Percentiles rank a stretch among this genome's conserved stretches.
phyloP scores from a whole-genome alignment of 1,140 invertebrate species.

The Macrostomum lignano region DNA sequence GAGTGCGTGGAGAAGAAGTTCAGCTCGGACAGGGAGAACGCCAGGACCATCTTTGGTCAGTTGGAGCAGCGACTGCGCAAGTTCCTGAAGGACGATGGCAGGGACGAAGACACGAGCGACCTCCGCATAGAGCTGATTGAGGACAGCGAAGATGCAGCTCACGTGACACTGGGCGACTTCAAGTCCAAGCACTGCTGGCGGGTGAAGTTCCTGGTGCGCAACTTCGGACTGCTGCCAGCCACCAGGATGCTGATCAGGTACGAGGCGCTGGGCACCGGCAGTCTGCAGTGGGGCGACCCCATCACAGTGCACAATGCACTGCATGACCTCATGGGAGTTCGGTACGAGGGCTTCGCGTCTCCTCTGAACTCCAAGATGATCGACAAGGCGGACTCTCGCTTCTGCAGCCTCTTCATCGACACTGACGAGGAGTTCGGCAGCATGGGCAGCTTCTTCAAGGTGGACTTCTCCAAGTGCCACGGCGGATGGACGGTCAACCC shows the following conservation, averaged over 20 bases:
- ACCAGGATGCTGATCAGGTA: constrained; percentile 1
- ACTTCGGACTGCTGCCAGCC: neutral
- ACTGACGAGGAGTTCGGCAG: constrained; percentile 1
- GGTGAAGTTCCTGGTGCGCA: neutral
- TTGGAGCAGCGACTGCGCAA: too few species aligned
- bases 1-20: too few species aligned
- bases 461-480: neutral
- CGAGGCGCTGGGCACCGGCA: neutral
- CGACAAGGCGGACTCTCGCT: neutral
- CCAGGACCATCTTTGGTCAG: too few species aligned
- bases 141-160: too few species aligned
- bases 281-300: constrained; percentile 2
- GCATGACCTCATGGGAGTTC: neutral
- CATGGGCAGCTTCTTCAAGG: neutral
- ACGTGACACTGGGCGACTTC: too few species aligned
- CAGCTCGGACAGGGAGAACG: too few species aligned
- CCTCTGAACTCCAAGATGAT: neutral
- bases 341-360: constrained; percentile 1
- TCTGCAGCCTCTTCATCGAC: neutral
- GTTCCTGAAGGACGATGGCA: too few species aligned
- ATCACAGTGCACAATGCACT: neutral
- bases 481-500: constrained; percentile 3
- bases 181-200: neutral
- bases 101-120: too few species aligned
- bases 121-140: too few species aligned